phyloP scores from a whole-genome alignment of 2,113 vertebrate genomes.

The Ranitomeya imitator region DNA sequence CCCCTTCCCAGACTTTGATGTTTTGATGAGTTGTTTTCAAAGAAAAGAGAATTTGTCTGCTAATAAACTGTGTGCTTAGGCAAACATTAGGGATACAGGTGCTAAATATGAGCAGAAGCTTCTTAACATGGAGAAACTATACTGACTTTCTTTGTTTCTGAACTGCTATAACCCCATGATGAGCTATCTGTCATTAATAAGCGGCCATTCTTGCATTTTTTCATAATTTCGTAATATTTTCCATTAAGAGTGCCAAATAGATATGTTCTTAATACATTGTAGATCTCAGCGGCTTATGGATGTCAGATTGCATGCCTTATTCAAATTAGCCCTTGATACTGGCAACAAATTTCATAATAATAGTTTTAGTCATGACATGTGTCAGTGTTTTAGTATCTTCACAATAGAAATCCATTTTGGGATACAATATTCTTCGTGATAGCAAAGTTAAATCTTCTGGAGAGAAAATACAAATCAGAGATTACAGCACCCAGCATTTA shows the following conservation, averaged over 20 bases:
- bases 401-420: no score
- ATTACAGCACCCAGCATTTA: no score
- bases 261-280: not conserved
- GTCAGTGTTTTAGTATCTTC: no score
- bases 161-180: not conserved
- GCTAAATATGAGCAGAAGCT: not conserved
- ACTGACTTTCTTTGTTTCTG: not conserved
- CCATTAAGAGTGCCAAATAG: not conserved
- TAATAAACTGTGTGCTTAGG: no score
- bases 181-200: not conserved
- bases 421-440: no score
- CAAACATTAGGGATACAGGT: not conserved
- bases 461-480: no score
- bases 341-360: not conserved
- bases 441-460: no score
- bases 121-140: not conserved
- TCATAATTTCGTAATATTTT: slow-evolving; percentile 26
- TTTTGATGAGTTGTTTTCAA: no score
- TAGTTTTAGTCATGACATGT: no score
- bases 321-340: not conserved
- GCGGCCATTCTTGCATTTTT: not conserved
- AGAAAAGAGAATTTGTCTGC: no score
- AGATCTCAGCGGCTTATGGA: not conserved
- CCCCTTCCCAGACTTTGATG: no score
- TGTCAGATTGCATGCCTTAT: not conserved